These are phyloP conservation scores for Phrynosoma blainvillii DNA, from an alignment of 2,113 vertebrate species.

Conservation along the genomic window DNA sequence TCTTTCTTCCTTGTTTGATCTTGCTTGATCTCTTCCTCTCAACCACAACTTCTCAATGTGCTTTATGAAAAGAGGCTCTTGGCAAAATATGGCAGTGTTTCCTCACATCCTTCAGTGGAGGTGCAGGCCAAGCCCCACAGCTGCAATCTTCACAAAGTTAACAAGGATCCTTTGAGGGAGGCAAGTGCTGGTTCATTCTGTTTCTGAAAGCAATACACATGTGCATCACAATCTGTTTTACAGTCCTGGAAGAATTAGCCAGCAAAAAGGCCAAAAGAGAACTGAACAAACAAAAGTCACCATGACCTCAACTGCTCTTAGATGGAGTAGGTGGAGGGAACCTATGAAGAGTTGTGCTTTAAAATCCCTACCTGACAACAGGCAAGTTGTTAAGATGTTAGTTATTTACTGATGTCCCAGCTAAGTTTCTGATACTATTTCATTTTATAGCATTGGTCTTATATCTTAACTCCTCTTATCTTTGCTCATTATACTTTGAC, in stretches of 20 bases:
- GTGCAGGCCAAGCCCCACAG: constrained; percentile 48
- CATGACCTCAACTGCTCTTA: constrained; percentile 9
- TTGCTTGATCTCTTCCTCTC: background rate
- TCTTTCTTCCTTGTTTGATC: background rate
- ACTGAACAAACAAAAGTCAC: background rate
- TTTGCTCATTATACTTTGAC: background rate
- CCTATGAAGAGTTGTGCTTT: background rate
- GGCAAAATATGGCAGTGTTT: constrained; percentile 33
- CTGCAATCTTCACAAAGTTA: constrained; percentile 56
- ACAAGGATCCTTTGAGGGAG: constrained; percentile 61
- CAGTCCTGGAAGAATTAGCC: background rate
- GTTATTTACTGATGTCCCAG: background rate
- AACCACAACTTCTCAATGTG: background rate
- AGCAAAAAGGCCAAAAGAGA: background rate
- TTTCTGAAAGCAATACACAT: constrained; percentile 73
- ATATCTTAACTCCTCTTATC: background rate
- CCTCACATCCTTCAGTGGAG: constrained; percentile 55
- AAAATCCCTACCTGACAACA: background rate
- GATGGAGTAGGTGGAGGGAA: background rate
- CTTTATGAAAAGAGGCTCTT: constrained; percentile 57
- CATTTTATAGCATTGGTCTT: background rate
- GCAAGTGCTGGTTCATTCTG: constrained; percentile 69
- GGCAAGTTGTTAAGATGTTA: background rate
- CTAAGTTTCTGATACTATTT: background rate
- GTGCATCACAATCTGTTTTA: constrained; percentile 33